These are phyloP conservation scores for Dasysyrphus tricinctus DNA, from an alignment of 2,888 invertebrate species.

Conservation along the genomic window DNA sequence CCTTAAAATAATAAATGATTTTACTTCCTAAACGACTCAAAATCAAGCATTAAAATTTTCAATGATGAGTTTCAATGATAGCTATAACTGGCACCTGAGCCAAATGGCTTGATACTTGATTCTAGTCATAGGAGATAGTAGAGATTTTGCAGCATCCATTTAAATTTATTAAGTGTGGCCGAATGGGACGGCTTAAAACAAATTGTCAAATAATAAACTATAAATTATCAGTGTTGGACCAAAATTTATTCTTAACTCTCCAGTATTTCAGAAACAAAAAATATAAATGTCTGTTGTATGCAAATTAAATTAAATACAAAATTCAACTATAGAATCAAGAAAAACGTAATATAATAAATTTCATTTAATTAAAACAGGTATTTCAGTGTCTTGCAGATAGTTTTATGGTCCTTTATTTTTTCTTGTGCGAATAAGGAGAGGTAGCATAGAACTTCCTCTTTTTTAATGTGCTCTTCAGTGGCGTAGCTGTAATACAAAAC, in stretches of 20 bases:
- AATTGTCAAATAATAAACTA: neutral
- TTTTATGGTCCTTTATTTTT: conserved; percentile 59
- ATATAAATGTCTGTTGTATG: conserved; percentile 2
- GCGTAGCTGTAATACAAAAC: conserved; percentile 79
- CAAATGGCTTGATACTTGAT: too few relatives aligned
- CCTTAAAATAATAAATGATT: too few relatives aligned
- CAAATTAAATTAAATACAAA: conserved; percentile 56
- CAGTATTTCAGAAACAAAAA: conserved; percentile 25
- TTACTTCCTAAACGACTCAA: too few relatives aligned
- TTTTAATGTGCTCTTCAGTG: conserved; percentile 81
- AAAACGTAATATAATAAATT: conserved; percentile 48
- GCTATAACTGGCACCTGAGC: too few relatives aligned
- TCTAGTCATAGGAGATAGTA: too few relatives aligned
- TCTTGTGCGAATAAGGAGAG: conserved; percentile 79
- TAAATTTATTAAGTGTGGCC: too few relatives aligned
- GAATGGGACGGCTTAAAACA: too few relatives aligned
- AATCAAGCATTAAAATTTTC: too few relatives aligned
- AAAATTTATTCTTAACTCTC: conserved; percentile 48
- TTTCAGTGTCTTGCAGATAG: conserved; percentile 22
- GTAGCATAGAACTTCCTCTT: conserved; percentile 82
- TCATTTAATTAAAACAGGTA: conserved; percentile 50
- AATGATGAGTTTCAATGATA: too few relatives aligned
- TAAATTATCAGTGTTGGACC: neutral
- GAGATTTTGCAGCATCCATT: too few relatives aligned
- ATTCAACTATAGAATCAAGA: conserved; percentile 42